These are phyloP conservation scores for Rotaria magnacalcarata DNA, from an alignment of 2,888 invertebrate genomes.

Conservation along the genomic window DNA sequence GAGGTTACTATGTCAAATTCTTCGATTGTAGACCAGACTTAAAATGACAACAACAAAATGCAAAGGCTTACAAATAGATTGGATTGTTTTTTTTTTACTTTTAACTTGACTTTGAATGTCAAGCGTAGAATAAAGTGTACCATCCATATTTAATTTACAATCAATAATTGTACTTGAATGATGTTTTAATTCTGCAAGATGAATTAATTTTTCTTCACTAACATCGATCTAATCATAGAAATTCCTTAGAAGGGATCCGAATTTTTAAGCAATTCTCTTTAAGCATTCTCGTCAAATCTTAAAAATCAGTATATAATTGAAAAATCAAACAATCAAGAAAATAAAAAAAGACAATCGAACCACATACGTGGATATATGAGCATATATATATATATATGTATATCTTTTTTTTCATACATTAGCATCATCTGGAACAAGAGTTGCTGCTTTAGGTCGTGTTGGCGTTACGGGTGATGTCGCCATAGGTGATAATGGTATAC, in stretches of 20 bases:
- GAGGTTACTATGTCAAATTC: slow-evolving; percentile 4
- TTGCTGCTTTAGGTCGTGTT: not conserved
- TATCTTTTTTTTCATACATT: not conserved
- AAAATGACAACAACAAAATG: not conserved
- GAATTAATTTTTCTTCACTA: not conserved
- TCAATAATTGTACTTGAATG: slow-evolving; percentile 16
- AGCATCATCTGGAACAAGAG: not conserved
- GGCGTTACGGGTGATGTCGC: not conserved
- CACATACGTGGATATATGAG: slow-evolving; percentile 7
- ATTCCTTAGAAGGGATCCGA: too few relatives aligned
- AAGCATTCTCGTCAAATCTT: not conserved
- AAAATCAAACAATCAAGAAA: not conserved
- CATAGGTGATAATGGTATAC: not conserved
- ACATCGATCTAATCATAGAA: not conserved
- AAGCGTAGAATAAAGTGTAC: not conserved
- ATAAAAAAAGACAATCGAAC: not conserved
- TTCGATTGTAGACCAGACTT: not conserved
- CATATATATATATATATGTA: too few relatives aligned
- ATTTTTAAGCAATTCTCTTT: too few relatives aligned
- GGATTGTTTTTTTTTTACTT: not conserved
- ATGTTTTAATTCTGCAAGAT: slow-evolving; percentile 30
- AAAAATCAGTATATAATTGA: not conserved
- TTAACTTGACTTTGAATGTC: slow-evolving; percentile 27
- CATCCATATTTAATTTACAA: slow-evolving; percentile 17
- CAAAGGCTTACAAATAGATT: too few relatives aligned